These are phyloP conservation scores for Tenebrosternarchus preto DNA, from an alignment of 2,113 vertebrate genomes.

Conservation along the genomic window DNA sequence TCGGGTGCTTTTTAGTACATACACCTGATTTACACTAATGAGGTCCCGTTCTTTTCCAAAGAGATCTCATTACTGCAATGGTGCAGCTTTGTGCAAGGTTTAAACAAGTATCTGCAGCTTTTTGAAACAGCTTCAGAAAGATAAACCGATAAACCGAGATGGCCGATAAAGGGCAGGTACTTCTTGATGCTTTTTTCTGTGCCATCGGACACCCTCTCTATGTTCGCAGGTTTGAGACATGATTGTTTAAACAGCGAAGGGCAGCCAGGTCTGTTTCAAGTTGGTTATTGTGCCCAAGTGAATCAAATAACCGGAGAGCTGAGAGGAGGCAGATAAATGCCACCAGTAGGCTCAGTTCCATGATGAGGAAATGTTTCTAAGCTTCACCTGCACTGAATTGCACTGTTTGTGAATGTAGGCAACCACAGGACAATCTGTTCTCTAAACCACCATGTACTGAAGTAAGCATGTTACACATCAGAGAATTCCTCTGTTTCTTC, in stretches of 20 bases:
- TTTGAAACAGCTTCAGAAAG: slow-evolving; percentile 9
- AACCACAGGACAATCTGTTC: neutral
- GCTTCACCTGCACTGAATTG: too few relatives aligned
- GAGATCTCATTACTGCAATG: slow-evolving; percentile 9
- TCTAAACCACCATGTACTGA: neutral
- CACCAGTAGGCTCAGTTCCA: too few relatives aligned
- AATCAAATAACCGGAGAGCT: neutral
- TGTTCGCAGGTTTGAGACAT: neutral
- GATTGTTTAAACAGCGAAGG: neutral
- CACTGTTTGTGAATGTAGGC: too few relatives aligned
- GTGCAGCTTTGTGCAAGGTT: neutral
- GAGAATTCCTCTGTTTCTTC: slow-evolving; percentile 28
- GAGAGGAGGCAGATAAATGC: neutral
- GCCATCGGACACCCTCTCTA: slow-evolving; percentile 4
- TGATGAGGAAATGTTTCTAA: too few relatives aligned
- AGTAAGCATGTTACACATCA: neutral
- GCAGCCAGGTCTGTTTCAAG: neutral
- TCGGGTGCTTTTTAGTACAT: neutral
- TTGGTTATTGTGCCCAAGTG: neutral
- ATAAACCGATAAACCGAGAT: slow-evolving; percentile 1
- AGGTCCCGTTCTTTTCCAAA: neutral
- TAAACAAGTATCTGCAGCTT: neutral
- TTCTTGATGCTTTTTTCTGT: neutral
- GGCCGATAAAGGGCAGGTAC: neutral
- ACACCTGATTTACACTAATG: neutral